A percentile compares a stretch with the other conserved stretches of the same genome.
These are phyloP conservation scores for Drosophila pseudoobscura DNA, from an alignment of 1,140 invertebrate species.

Conservation along the genomic window DNA sequence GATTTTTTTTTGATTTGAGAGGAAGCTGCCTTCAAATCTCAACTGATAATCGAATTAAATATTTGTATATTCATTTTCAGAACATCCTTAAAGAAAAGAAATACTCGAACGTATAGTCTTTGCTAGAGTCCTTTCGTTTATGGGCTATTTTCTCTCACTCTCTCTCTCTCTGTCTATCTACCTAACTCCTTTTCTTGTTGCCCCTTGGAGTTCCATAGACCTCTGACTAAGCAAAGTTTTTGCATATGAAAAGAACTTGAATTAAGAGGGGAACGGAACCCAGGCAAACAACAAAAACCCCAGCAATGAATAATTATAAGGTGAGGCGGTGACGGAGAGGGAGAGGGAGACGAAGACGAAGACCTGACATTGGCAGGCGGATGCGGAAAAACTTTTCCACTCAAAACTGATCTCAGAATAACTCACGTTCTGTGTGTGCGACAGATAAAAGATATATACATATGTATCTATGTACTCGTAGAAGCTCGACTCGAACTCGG, in stretches of 20 bases:
- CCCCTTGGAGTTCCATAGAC: background rate
- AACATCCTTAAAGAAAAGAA: no score
- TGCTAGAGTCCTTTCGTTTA: no score
- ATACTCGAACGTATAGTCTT: no score
- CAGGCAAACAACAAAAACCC: background rate
- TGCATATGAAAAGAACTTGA: slow-evolving; percentile 51
- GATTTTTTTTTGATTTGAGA: no score
- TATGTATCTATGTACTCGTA: background rate
- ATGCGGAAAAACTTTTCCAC: slow-evolving; percentile 68
- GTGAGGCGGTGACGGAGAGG: slow-evolving; percentile 34
- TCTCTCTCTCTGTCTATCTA: no score
- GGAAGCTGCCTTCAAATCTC: no score
- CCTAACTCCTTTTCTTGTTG: no score
- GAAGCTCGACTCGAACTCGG: slow-evolving; percentile 28
- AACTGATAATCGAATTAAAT: no score
- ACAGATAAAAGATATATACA: slow-evolving; percentile 50
- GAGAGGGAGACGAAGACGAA: slow-evolving; percentile 44
- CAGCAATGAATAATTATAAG: slow-evolving; percentile 51
- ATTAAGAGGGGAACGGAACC: slow-evolving; percentile 42
- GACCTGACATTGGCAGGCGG: slow-evolving; percentile 74
- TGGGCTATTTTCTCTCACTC: no score
- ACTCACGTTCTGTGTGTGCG: slow-evolving; percentile 42
- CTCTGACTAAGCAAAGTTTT: slow-evolving; percentile 24
- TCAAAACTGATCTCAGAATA: slow-evolving; percentile 27
- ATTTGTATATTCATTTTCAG: no score